phyloP scores from a whole-genome alignment of 2,113 vertebrate genomes.

The Anhinga anhinga region DNA sequence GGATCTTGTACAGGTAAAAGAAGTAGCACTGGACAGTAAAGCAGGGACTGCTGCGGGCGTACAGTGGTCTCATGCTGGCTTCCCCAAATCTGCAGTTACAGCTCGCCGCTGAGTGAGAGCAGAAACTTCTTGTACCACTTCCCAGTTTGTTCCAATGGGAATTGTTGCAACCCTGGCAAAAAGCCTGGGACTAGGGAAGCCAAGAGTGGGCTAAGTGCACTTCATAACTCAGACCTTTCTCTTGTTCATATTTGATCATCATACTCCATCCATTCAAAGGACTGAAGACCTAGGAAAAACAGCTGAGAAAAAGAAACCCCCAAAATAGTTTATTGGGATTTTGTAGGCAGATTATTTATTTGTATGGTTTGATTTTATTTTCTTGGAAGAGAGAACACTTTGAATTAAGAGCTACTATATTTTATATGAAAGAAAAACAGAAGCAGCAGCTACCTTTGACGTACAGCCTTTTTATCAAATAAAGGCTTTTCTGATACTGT shows the following conservation, averaged over 20 bases:
- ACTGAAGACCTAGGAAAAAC: background rate
- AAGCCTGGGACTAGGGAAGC: background rate
- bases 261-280: background rate
- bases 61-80: background rate
- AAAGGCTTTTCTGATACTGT: background rate
- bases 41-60: background rate
- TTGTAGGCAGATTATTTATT: background rate
- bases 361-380: background rate
- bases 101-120: background rate
- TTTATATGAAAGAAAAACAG: background rate
- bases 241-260: background rate
- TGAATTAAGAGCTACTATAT: background rate
- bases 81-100: background rate
- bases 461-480: background rate
- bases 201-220: background rate
- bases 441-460: background rate
- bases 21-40: background rate
- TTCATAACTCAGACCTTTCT: background rate
- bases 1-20: accelerated
- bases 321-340: background rate
- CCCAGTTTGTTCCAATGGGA: background rate
- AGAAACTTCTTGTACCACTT: background rate
- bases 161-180: background rate
- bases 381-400: background rate
- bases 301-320: background rate